Evolutionary conservation across 2,113 vertebrate genomes (phyloP).

Genomic region (Solenodon paradoxus): DNA sequence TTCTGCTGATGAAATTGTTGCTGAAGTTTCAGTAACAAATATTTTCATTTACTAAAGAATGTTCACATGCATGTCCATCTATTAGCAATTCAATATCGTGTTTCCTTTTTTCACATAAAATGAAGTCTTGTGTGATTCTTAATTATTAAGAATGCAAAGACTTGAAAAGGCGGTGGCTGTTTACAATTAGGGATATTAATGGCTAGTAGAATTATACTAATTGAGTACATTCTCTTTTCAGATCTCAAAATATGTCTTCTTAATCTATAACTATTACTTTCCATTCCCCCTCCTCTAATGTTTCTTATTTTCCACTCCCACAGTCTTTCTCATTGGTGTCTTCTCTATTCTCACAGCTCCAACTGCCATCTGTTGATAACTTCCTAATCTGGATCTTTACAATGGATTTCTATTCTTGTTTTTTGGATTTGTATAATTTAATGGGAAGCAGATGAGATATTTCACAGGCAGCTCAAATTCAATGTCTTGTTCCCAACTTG

Average conservation of each 20-base stretch:
- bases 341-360: slow-evolving; percentile 38
- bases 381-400: slow-evolving; percentile 48
- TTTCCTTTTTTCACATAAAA: not conserved
- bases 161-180: not conserved
- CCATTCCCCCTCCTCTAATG: not conserved
- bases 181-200: not conserved
- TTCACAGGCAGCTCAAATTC: not conserved
- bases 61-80: not conserved
- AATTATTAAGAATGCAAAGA: not conserved
- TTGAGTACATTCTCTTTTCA: not conserved
- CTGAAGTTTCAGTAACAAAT: not conserved
- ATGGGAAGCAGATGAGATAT: slow-evolving; percentile 25
- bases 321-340: slow-evolving; percentile 3
- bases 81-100: not conserved
- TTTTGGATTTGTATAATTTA: slow-evolving; percentile 31
- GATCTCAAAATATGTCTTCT: not conserved
- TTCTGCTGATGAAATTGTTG: not conserved
- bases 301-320: slow-evolving; percentile 16
- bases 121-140: not conserved
- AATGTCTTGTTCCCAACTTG: slow-evolving; percentile 16
- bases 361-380: slow-evolving; percentile 42
- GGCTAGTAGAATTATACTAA: not conserved
- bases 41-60: not conserved
- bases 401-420: slow-evolving; percentile 47
- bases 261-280: not conserved